Evolutionary conservation across 2,797 vertebrate genomes (phyloP), one percentile per base, ranked within the genome.

Genomic region (Malacoraja senta): DNA sequence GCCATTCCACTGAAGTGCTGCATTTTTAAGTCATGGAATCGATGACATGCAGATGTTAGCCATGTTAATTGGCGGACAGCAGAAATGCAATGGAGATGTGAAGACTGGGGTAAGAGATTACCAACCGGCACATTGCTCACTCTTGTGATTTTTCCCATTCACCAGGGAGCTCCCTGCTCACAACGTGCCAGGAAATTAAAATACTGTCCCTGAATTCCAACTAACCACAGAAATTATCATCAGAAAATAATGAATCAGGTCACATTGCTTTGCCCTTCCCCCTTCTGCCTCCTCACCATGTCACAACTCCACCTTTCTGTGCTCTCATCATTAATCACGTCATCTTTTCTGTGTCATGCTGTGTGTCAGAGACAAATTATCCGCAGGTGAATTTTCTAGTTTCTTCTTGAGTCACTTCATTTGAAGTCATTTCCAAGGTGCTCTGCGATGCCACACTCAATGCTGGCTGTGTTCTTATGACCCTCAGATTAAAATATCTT

Each of bases 371-470:
- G 44, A 44, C 90, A 76, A 92, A 74, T 74, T 92, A 76, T n/a
- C 3, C 53, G 71, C 72, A n/a, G 90, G 35, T 53, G 90, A 15
- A 92, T 68, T 38, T n/a, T 92, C 72, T 92, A 58, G 76, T 92
- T 76, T 76, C 38, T n/a, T n/a, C 90, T 8, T 1, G 26, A 53
- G 71, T 76, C 38, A 58, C 38, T 92, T 74, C 68, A 74, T 72
- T 17, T 71, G 8, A 76, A 26, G 19, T 21, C 0, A 13, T n/a
- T 3, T 91, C 24, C 21, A 8, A 13, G 21, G 3, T 92, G 71
- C 13, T 53, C n/a, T 68, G 63, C 63, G 15, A 12, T 3, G 63
- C 1, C 15, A 65, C 2, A 35, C 15, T 76, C 71, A 76, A 24
- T 53, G 71, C 24, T 9, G 38, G 26, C 72, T 74, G 71, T 53